Conservation (phyloP, 2,797 vertebrate genomes). For the Dendrocincla tyrannina region DNA sequence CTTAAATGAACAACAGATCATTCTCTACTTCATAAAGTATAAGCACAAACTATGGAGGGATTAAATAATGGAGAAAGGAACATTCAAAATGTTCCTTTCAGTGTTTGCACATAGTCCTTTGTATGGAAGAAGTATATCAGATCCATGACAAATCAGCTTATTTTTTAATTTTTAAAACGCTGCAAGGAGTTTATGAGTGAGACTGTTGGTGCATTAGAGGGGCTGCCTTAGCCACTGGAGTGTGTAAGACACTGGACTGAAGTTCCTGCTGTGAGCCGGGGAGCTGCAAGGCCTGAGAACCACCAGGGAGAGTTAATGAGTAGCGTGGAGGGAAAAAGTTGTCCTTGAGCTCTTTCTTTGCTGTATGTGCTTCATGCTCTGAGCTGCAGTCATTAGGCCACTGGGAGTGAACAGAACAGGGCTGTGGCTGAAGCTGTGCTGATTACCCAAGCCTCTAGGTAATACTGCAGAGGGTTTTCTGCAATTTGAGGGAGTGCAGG, state of each 20-base stretch:
- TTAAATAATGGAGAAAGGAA: slow-evolving; percentile 39
- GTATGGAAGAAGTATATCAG: slow-evolving; percentile 25
- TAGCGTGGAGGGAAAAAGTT: fast-evolving
- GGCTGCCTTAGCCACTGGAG: not conserved
- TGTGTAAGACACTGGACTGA: not conserved
- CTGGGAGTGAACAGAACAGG: not conserved
- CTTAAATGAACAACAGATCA: slow-evolving; percentile 21
- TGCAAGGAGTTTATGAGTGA: not conserved
- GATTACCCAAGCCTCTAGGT: not conserved
- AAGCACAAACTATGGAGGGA: slow-evolving; percentile 3
- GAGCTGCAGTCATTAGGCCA: not conserved
- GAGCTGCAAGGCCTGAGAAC: not conserved
- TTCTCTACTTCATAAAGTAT: slow-evolving; percentile 16
- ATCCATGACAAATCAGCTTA: slow-evolving; percentile 17
- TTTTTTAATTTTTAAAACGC: slow-evolving; percentile 36
- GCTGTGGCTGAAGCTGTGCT: fast-evolving
- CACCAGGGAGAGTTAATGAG: not conserved
- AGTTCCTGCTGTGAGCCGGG: not conserved
- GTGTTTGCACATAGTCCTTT: slow-evolving; percentile 32
- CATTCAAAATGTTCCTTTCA: slow-evolving; percentile 35
- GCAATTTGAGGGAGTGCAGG: not conserved
- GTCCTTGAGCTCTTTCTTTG: not conserved
- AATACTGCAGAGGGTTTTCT: not conserved
- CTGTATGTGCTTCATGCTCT: not conserved
- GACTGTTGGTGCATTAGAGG: not conserved